Conservation (phyloP, 2,888 invertebrate species). For the Drosophila ezoana region DNA sequence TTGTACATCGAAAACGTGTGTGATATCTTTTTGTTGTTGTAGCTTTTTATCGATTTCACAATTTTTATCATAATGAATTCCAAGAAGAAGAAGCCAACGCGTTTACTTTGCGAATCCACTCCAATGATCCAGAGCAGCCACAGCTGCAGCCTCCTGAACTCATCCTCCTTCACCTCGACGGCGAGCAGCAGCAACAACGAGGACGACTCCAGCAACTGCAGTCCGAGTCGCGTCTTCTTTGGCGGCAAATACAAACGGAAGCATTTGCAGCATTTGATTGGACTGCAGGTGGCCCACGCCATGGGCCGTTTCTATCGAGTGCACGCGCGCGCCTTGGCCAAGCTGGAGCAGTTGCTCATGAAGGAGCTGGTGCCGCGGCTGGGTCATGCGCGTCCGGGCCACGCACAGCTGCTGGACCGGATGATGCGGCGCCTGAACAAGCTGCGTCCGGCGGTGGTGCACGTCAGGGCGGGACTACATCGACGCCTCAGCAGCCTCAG, state of each 20-base stretch:
- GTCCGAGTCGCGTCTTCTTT: background rate
- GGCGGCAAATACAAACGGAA: background rate
- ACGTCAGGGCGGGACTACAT: background rate
- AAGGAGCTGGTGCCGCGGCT: slow-evolving; percentile 4
- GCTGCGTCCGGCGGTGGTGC: background rate
- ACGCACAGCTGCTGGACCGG: background rate
- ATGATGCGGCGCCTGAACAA: background rate
- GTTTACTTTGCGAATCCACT: background rate
- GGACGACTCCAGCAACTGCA: background rate
- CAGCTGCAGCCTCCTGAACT: background rate
- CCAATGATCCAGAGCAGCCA: background rate
- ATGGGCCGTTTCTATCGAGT: slow-evolving; percentile 8
- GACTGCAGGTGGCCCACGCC: background rate
- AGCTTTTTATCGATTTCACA: background rate
- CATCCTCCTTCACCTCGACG: background rate
- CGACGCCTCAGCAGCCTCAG: too few species aligned
- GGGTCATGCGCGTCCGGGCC: background rate
- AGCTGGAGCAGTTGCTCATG: slow-evolving; percentile 2
- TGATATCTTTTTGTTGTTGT: background rate
- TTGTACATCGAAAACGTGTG: background rate
- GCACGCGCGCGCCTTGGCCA: background rate
- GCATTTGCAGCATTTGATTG: background rate
- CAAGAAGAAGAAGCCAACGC: background rate
- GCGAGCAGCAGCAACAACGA: background rate
- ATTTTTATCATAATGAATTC: background rate